Base-by-base conservation (phyloP, 2,797 vertebrate species). In the Bovichtus diacanthus region DNA sequence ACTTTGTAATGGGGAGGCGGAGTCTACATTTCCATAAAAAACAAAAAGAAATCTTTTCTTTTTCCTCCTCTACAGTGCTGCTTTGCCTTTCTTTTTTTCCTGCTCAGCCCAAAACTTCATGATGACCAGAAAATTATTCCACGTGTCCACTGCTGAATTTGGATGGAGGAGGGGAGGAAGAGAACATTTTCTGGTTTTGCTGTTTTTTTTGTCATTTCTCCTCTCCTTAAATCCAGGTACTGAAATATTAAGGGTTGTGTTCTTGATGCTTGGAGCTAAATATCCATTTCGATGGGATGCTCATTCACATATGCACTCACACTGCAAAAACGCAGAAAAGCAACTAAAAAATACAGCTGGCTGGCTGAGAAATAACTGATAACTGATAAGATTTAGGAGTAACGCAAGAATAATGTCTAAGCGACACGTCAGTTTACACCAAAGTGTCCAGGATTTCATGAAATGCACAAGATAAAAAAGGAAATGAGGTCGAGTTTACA, bases 81-180 rank as follows among this genome's bases (percentile, higher is more conserved):
- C 78, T 85, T 72, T 83, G 60, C 23, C 9, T 76, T 62, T 76
- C 56, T 61, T 72, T 65, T 62, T 63, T 36, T 23, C 19, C 51
- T 66, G 39, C 77, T 81, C 71, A 88, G 87, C 81, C 58, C 55
- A 84, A 77, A 90, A 84, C 76, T 83, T 88, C 79, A 65, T n/a
- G 79, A 88, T 80, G 88, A 93, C 85, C 84, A 78, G 78, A 84
- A 86, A 88, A 88, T 85, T 82, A 88, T 92, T 94, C 93, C 94
- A 95, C 93, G 91, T 94, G 90, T 94, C 89, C 90, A 78, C 67
- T 78, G 82, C 71, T 84, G 62, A 72, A 82, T 74, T 63, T 69
- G 70, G 75, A 84, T 80, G 84, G 82, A 88, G 82, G 82, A 86
- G 77, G 84, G 81, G 80, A 82, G 53, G 64, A 77, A 84, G 71